Evolutionary conservation across 2,113 vertebrate species (phyloP).

Genomic region (Alethe diademata): DNA sequence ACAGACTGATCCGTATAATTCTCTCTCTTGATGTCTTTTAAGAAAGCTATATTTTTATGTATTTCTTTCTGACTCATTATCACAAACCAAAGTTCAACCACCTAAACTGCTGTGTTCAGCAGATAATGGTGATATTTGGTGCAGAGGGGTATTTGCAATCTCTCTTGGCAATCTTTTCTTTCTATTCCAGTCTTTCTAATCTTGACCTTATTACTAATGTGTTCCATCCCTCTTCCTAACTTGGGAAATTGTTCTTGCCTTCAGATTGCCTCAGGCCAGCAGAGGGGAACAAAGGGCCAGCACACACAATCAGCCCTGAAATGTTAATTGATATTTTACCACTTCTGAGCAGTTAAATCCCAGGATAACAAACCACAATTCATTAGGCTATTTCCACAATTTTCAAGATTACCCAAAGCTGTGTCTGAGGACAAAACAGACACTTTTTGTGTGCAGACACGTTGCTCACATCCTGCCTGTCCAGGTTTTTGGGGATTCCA

Average conservation of each 20-base stretch:
- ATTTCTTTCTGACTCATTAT: background rate
- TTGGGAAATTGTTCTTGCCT: conserved; percentile 54
- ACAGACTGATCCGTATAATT: background rate
- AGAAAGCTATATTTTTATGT: background rate
- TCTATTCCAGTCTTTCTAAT: background rate
- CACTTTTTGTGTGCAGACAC: background rate
- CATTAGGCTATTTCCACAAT: conserved; percentile 20
- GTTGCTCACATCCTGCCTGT: background rate
- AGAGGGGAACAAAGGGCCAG: background rate
- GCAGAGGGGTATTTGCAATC: background rate
- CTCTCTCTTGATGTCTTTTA: background rate
- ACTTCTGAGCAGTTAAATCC: conserved; percentile 23
- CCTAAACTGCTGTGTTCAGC: background rate
- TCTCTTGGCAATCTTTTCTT: background rate
- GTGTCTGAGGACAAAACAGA: background rate
- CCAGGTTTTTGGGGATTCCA: background rate
- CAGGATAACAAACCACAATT: background rate
- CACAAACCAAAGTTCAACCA: background rate
- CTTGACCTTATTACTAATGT: conserved; percentile 54
- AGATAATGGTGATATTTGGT: background rate
- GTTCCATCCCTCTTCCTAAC: background rate
- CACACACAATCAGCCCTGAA: conserved; percentile 14
- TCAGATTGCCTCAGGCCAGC: conserved; percentile 15
- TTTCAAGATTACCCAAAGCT: background rate
- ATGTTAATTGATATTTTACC: conserved; percentile 39